These are phyloP conservation scores for Epizoanthus scotinus DNA, from an alignment of 92 coral and sea anemone genomes.

Conservation along the genomic window DNA sequence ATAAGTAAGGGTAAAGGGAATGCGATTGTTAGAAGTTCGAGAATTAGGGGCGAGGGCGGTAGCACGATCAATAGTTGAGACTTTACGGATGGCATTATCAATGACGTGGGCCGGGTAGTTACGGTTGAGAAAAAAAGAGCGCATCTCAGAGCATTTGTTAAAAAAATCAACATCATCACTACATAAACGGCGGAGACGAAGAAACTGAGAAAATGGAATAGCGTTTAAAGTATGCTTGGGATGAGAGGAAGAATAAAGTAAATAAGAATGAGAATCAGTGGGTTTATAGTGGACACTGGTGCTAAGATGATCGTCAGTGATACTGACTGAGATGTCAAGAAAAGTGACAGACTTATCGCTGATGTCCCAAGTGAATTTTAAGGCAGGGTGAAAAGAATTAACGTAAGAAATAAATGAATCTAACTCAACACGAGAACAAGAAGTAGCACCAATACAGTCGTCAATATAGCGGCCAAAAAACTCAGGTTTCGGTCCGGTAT, in stretches of 20 bases:
- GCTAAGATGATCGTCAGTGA: slow-evolving; percentile 3
- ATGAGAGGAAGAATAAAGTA: slow-evolving; percentile 25
- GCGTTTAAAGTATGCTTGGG: slow-evolving; percentile 30
- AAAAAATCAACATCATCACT: slow-evolving; percentile 23
- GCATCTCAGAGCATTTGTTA: background rate
- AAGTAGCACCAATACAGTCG: slow-evolving; percentile 6
- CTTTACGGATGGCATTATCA: background rate
- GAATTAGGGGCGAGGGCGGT: too few species aligned
- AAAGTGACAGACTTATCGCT: slow-evolving; percentile 9
- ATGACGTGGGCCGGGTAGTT: slow-evolving; percentile 13
- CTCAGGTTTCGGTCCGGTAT: slow-evolving; percentile 38
- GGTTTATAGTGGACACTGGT: slow-evolving; percentile 23
- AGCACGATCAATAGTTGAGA: too few species aligned
- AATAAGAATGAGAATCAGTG: slow-evolving; percentile 36
- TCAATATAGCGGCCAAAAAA: slow-evolving; percentile 25
- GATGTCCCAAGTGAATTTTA: slow-evolving; percentile 4
- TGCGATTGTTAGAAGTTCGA: too few species aligned
- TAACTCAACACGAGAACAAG: background rate
- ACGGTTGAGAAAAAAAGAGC: slow-evolving; percentile 6
- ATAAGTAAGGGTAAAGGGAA: too few species aligned
- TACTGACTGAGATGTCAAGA: slow-evolving; percentile 24
- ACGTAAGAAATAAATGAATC: background rate
- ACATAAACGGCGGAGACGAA: slow-evolving; percentile 45
- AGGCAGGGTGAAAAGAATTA: background rate
- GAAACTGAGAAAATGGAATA: slow-evolving; percentile 30